A percentile compares a stretch with the other conserved stretches of the same genome.
These are phyloP conservation scores for Typhlichthys eigenmanni DNA, from an alignment of 2,797 vertebrate genomes.

Conservation along the genomic window DNA sequence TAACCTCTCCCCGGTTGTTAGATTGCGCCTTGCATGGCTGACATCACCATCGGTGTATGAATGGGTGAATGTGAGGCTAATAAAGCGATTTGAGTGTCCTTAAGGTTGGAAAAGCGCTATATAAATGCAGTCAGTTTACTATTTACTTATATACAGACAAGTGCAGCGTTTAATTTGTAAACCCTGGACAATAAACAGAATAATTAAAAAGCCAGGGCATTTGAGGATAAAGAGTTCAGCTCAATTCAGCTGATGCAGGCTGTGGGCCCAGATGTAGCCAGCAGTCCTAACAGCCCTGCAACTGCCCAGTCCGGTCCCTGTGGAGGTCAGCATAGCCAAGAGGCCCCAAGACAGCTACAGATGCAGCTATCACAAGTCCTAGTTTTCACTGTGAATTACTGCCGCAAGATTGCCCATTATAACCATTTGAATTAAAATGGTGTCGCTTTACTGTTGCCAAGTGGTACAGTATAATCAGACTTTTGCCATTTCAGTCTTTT, in stretches of 20 bases:
- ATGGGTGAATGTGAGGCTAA: too few species aligned
- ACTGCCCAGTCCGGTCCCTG: constrained; percentile 5
- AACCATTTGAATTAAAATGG: too few species aligned
- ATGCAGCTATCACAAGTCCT: constrained; percentile 19
- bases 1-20: too few species aligned
- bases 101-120: too few species aligned
- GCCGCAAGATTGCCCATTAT: neutral
- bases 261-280: constrained; percentile 26
- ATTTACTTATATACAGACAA: neutral
- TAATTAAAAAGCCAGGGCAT: constrained; percentile 8
- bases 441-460: too few species aligned
- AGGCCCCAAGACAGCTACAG: constrained; percentile 16
- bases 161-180: neutral
- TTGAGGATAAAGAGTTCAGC: constrained; percentile 21
- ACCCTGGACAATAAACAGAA: neutral
- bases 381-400: constrained; percentile 18
- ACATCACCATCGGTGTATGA: too few species aligned
- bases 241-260: constrained; percentile 7
- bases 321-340: constrained; percentile 9
- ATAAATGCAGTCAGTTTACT: too few species aligned
- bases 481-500: too few species aligned
- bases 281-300: neutral
- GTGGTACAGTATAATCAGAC: too few species aligned
- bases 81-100: too few species aligned
- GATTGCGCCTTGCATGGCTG: too few species aligned